phyloP scores from a whole-genome alignment of 2,797 vertebrate species.

The Diplodus sargus region DNA sequence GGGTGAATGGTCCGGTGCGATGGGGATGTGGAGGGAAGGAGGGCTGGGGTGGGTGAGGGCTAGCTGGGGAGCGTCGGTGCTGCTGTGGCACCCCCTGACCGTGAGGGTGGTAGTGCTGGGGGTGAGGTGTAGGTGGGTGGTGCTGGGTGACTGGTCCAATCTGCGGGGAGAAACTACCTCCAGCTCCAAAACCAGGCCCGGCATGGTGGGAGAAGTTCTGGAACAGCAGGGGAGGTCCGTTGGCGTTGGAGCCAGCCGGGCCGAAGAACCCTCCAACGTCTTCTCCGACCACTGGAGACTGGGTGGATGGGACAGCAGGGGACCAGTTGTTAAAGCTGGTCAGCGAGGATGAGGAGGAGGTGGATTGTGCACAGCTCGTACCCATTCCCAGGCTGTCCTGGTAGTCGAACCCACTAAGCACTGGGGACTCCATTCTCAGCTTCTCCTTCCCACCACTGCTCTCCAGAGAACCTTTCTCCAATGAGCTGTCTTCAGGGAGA shows the following conservation, averaged over 20 bases:
- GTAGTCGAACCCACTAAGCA: slow-evolving; percentile 96
- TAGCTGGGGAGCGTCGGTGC: slow-evolving; percentile 96
- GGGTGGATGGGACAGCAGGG: slow-evolving; percentile 94
- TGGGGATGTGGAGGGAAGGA: slow-evolving; percentile 95
- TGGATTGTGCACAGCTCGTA: slow-evolving; percentile 90
- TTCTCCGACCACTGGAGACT: slow-evolving; percentile 95
- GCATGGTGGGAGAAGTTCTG: slow-evolving; percentile 99
- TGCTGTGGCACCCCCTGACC: slow-evolving; percentile 92
- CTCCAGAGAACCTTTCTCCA: slow-evolving; percentile 92
- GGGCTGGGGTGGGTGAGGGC: slow-evolving; percentile 94
- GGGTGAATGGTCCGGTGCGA: slow-evolving; percentile 96
- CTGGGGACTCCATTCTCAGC: slow-evolving; percentile 95
- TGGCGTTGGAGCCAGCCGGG: slow-evolving; percentile 93
- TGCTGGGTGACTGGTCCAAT: slow-evolving; percentile 97
- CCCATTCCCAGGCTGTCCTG: slow-evolving; percentile 95
- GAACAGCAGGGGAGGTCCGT: slow-evolving; percentile 95
- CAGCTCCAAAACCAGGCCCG: slow-evolving; percentile 92
- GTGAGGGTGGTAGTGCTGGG: slow-evolving; percentile 97
- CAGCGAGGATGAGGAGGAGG: slow-evolving; percentile 94
- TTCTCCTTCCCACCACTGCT: slow-evolving; percentile 93
- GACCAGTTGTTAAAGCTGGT: slow-evolving; percentile 99
- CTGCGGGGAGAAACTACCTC: slow-evolving; percentile 96
- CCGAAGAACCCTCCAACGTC: slow-evolving; percentile 94
- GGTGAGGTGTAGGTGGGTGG: slow-evolving; percentile 93
- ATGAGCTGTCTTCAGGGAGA: slow-evolving; percentile 90